phyloP scores from a whole-genome alignment of 2,888 invertebrate genomes.

The Trachelus stipa region DNA sequence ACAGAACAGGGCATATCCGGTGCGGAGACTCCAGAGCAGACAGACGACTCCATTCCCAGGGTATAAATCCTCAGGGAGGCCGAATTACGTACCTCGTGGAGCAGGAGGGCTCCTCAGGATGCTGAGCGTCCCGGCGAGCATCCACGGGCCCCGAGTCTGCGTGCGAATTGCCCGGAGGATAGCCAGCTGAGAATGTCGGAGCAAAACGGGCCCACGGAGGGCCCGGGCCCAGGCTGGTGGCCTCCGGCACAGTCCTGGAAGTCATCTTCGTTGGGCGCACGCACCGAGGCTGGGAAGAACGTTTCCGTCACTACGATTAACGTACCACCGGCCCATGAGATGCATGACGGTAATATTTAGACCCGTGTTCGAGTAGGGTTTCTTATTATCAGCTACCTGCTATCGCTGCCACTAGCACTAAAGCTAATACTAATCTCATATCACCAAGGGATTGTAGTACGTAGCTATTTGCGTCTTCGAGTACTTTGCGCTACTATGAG shows the following conservation, averaged over 20 bases:
- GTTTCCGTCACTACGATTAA: constrained; percentile 87
- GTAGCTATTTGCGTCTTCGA: not conserved
- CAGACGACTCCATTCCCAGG: not conserved
- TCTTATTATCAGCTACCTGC: not conserved
- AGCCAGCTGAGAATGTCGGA: constrained; percentile 64
- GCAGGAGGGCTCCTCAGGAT: constrained; percentile 52
- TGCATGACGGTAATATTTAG: constrained; percentile 71
- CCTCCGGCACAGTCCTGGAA: constrained; percentile 58
- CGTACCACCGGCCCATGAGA: constrained; percentile 73
- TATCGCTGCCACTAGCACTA: not conserved
- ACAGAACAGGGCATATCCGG: not conserved
- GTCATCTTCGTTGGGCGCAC: constrained; percentile 64
- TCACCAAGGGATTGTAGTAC: not conserved
- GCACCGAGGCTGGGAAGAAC: constrained; percentile 68
- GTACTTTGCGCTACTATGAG: not conserved
- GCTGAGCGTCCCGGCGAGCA: constrained; percentile 50
- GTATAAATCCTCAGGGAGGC: not conserved
- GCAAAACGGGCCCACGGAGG: constrained; percentile 63
- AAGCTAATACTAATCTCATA: not conserved
- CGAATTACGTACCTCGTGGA: not conserved
- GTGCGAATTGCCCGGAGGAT: constrained; percentile 35
- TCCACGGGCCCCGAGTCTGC: constrained; percentile 32
- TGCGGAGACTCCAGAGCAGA: not conserved
- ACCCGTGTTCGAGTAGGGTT: not conserved
- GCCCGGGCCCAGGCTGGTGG: constrained; percentile 59